These are phyloP conservation scores for Hecatera dysodea DNA, from an alignment of 2,888 invertebrate species.

Conservation along the genomic window DNA sequence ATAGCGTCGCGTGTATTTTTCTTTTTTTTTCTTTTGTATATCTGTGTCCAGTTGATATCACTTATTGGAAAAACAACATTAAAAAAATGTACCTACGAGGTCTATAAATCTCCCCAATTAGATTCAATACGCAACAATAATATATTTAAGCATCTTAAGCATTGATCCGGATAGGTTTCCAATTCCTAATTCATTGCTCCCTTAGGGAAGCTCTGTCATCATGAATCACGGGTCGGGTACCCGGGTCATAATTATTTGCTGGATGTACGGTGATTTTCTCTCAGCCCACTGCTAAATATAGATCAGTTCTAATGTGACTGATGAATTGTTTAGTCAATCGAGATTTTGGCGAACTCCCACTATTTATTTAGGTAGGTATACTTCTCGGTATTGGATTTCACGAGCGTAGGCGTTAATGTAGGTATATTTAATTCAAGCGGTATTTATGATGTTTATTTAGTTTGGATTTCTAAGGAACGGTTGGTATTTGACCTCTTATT, in stretches of 20 bases:
- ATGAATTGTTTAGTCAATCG: conserved; percentile 62
- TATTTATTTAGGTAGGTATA: conserved; percentile 37
- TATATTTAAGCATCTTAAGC: conserved; percentile 20
- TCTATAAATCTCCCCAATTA: neutral
- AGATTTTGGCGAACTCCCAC: conserved; percentile 14
- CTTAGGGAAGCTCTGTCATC: conserved; percentile 70
- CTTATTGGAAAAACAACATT: neutral
- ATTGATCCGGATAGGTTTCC: conserved; percentile 47
- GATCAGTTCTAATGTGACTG: conserved; percentile 58
- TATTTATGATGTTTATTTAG: conserved; percentile 28
- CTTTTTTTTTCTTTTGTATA: neutral
- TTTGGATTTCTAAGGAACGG: neutral
- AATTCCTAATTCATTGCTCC: conserved; percentile 69
- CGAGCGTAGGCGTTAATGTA: conserved; percentile 18
- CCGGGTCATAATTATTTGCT: conserved; percentile 69
- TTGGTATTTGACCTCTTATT: neutral
- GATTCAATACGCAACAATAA: conserved; percentile 1
- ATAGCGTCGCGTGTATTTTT: neutral
- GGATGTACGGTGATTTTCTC: conserved; percentile 64
- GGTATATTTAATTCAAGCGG: conserved; percentile 29
- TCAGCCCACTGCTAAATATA: conserved; percentile 53
- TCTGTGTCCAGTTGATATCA: neutral
- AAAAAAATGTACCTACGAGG: neutral
- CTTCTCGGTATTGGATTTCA: conserved; percentile 41
- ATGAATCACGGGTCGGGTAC: conserved; percentile 73